These are phyloP conservation scores for Harpegnathos saltator DNA, from an alignment of 1,140 invertebrate genomes.

Conservation along the genomic window DNA sequence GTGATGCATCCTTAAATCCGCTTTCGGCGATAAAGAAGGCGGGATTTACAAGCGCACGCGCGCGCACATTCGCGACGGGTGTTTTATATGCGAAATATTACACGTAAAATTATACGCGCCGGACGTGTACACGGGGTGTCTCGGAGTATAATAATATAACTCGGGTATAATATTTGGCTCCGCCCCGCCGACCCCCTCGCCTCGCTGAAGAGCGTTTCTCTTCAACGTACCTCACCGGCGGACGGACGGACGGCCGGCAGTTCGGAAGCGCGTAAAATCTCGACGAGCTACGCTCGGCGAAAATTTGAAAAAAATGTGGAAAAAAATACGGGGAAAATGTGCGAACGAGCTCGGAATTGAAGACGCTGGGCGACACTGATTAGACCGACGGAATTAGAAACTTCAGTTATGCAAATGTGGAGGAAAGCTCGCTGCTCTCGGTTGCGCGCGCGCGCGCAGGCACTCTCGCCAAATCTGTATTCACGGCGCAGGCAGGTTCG, in stretches of 20 bases:
- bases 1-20: constrained; percentile 32
- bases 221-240: background rate
- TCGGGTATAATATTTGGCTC: constrained; percentile 17
- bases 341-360: constrained; percentile 37
- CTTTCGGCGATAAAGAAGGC: constrained; percentile 49
- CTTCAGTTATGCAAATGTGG: constrained; percentile 58
- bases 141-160: background rate
- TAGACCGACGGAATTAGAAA: constrained; percentile 49
- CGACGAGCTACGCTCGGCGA: constrained; percentile 2
- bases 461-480: constrained; percentile 38
- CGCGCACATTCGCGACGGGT: constrained; percentile 11
- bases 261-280: constrained; percentile 15
- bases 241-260: background rate
- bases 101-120: constrained; percentile 25
- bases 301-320: constrained; percentile 14
- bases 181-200: no score
- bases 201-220: background rate
- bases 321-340: constrained; percentile 7
- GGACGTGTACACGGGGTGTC: background rate
- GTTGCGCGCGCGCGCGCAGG: constrained; percentile 18
- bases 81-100: constrained; percentile 39
- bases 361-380: constrained; percentile 52
- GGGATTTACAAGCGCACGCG: constrained; percentile 25
- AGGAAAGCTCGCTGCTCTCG: constrained; percentile 6
- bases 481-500: constrained; percentile 22